Conservation (phyloP, 1,140 invertebrate species). For the Phymastichus coffea region DNA sequence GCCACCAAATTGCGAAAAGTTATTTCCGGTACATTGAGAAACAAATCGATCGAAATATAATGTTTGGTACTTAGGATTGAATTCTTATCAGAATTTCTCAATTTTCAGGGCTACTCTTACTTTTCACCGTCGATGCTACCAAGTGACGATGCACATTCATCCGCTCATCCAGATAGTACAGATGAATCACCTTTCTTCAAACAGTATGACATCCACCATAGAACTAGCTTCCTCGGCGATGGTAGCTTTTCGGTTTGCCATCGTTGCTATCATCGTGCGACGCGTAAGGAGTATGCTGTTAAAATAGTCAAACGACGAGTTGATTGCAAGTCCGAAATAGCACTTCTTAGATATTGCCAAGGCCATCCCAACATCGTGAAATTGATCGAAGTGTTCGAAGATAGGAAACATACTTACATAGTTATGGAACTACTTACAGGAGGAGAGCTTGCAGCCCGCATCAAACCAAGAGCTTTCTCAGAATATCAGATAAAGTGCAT, state of each 20-base stretch:
- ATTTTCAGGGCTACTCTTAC: constrained; percentile 84
- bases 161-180: too few species aligned
- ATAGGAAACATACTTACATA: constrained; percentile 80
- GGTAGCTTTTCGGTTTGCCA: constrained; percentile 89
- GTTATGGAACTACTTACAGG: constrained; percentile 84
- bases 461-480: constrained; percentile 64
- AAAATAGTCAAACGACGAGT: constrained; percentile 85
- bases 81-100: background rate
- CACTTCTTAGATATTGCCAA: constrained; percentile 76
- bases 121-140: constrained; percentile 91
- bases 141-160: constrained; percentile 81
- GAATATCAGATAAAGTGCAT: constrained; percentile 69
- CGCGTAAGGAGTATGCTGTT: constrained; percentile 79
- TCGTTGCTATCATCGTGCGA: constrained; percentile 74
- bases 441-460: constrained; percentile 76
- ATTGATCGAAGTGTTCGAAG: constrained; percentile 78
- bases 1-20: constrained; percentile 80
- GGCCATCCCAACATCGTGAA: constrained; percentile 88
- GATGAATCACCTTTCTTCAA: constrained; percentile 86
- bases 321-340: constrained; percentile 76
- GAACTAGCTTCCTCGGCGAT: constrained; percentile 71
- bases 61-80: background rate
- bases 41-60: background rate
- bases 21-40: constrained; percentile 68
- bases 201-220: constrained; percentile 74